These are phyloP conservation scores for Oxytorus armatus DNA, from an alignment of 2,888 invertebrate species.

Conservation along the genomic window DNA sequence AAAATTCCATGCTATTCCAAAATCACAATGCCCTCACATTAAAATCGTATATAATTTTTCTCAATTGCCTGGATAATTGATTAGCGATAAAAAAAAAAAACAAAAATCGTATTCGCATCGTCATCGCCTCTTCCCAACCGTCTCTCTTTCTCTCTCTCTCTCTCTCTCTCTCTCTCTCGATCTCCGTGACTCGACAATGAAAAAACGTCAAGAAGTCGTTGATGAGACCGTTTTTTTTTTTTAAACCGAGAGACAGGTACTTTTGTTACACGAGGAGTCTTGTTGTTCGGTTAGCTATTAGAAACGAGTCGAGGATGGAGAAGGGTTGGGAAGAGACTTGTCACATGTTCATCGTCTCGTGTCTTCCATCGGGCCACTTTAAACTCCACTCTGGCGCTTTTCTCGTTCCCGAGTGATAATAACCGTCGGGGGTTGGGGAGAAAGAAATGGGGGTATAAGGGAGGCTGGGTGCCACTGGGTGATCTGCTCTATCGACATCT, in stretches of 20 bases:
- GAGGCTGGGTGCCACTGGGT: constrained; percentile 49
- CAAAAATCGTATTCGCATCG: constrained; percentile 22
- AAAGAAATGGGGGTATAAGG: constrained; percentile 65
- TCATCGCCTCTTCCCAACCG: too few species aligned
- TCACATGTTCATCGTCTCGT: constrained; percentile 25
- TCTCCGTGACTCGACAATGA: constrained; percentile 82
- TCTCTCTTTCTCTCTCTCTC: constrained; percentile 5
- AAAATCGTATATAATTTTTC: too few species aligned
- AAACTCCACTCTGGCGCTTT: constrained; percentile 19
- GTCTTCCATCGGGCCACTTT: constrained; percentile 43
- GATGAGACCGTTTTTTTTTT: too few species aligned
- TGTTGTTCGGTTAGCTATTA: constrained; percentile 54
- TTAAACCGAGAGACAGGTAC: too few species aligned
- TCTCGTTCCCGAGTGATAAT: constrained; percentile 33
- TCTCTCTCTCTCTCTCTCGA: neutral
- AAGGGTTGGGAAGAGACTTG: constrained; percentile 40
- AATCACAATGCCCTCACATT: too few species aligned
- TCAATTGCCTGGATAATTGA: neutral
- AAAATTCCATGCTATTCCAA: too few species aligned
- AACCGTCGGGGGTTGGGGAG: constrained; percentile 2
- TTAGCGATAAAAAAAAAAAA: neutral
- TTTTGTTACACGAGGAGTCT: constrained; percentile 63
- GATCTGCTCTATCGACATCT: constrained; percentile 84
- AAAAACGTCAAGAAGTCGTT: constrained; percentile 77
- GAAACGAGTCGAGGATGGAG: neutral